Evolutionary conservation across 2,113 vertebrate genomes (phyloP), one percentile per base, ranked within the genome.

Genomic region (Siphamia tubifer): DNA sequence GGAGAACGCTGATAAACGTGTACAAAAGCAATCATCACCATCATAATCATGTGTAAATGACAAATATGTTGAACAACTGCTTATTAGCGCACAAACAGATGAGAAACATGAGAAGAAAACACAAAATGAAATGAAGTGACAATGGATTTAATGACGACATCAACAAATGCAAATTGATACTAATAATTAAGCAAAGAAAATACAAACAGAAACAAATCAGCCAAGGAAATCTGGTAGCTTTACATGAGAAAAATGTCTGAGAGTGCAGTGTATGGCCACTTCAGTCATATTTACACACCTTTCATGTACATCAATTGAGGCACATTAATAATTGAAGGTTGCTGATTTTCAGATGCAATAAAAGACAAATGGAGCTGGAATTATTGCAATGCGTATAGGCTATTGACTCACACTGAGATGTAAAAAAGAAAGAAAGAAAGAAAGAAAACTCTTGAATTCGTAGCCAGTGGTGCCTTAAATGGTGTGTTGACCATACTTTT

Each of bases 111-210:
- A 55, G 48, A 71, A 20, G 17, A 21, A 55, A 44, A 72, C 38
- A 77, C 61, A 35, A 79, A 73, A 61, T 77, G 61, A 74, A 88
- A 83, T 84, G 69, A 84, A 83, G 85, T 84, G 81, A 79, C 44
- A 68, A 58, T 78, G 43, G 69, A 72, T 90, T 90, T 90, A 90
- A 87, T 85, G 63, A 68, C 23, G 54, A 84, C 53, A 48, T 72
- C 51, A 76, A 79, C 64, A 85, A 82, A 83, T 76, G 68, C 66
- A 86, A 82, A 82, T 63, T 0, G 69, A 78, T 71, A 86, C 66
- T n/a, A n/a, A n/a, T n/a, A n/a, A 76, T 66, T 45, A 24, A 80
- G 20, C 38, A 77, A 77, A 74, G 39, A 28, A 77, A 77, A 72
- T 38, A 73, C 16, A 86, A 74, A 80, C 48, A 61, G 24, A 83